A percentile compares a stretch with the other conserved stretches of the same genome.
These are phyloP conservation scores for Osmerus eperlanus DNA, from an alignment of 2,113 vertebrate species.

Conservation along the genomic window DNA sequence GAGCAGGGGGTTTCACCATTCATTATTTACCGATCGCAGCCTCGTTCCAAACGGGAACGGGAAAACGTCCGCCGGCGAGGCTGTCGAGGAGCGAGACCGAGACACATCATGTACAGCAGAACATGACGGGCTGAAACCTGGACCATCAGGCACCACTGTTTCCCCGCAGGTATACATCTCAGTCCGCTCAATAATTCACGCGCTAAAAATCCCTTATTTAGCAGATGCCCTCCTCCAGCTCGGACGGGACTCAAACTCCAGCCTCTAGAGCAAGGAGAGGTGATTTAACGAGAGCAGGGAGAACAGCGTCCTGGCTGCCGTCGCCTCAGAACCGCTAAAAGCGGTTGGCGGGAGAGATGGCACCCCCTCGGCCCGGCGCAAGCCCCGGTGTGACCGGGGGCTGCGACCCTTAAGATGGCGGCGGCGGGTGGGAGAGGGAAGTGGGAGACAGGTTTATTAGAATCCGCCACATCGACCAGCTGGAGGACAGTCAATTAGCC, in stretches of 20 bases:
- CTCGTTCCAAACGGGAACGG: constrained; percentile 3
- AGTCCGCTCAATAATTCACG: constrained; percentile 68
- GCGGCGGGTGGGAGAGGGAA: neutral
- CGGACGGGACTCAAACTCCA: constrained; percentile 47
- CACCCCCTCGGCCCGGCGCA: neutral
- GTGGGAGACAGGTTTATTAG: constrained; percentile 27
- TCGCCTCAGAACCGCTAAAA: too few relatives aligned
- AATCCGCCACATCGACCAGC: constrained; percentile 51
- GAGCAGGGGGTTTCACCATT: constrained; percentile 5
- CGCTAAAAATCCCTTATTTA: constrained; percentile 61
- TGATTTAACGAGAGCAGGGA: too few relatives aligned
- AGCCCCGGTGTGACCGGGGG: constrained; percentile 17
- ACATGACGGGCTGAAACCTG: constrained; percentile 47
- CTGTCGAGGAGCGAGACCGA: constrained; percentile 8
- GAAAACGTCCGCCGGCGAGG: too few relatives aligned
- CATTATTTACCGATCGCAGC: constrained; percentile 42
- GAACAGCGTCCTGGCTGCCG: neutral
- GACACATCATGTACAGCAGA: constrained; percentile 48
- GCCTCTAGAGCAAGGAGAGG: constrained; percentile 22
- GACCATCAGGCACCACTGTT: constrained; percentile 26
- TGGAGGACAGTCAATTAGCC: constrained; percentile 65
- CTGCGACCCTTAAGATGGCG: neutral
- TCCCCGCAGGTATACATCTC: constrained; percentile 64
- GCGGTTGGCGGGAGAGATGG: too few relatives aligned
- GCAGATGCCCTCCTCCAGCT: constrained; percentile 38